These are phyloP conservation scores for Microcebus jonahi DNA, from an alignment of 2,113 vertebrate genomes.

Conservation along the genomic window DNA sequence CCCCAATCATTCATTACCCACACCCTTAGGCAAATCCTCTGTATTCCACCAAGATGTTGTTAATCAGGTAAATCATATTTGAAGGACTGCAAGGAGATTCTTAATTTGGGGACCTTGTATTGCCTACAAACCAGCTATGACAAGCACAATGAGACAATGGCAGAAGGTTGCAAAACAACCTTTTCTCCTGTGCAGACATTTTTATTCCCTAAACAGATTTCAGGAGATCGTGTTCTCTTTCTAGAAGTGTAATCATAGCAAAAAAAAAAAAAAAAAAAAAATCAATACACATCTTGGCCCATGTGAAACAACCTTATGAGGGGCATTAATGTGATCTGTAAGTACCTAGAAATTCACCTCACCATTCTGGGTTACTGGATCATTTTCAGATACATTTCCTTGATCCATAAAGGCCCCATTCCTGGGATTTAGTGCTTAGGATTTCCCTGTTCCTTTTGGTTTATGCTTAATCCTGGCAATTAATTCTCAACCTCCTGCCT, in stretches of 20 bases:
- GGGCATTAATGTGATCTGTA: slow-evolving; percentile 17
- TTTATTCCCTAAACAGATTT: slow-evolving; percentile 16
- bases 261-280: background rate
- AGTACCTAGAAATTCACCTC: background rate
- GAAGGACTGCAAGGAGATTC: background rate
- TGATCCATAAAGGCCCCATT: background rate
- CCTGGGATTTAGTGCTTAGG: slow-evolving; percentile 21
- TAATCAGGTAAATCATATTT: background rate
- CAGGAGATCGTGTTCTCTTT: slow-evolving; percentile 65
- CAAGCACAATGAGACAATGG: background rate
- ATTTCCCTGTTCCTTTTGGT: background rate
- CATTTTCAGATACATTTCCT: background rate
- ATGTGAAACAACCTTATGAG: slow-evolving; percentile 40
- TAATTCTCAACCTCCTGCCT: slow-evolving; percentile 43
- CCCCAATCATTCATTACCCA: background rate
- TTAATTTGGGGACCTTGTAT: background rate
- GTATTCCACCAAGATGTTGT: background rate
- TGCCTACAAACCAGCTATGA: background rate
- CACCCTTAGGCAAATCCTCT: background rate
- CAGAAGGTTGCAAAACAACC: background rate
- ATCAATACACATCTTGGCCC: slow-evolving; percentile 56
- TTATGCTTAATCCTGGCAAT: slow-evolving; percentile 48
- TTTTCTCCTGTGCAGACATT: background rate
- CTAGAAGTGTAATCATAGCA: slow-evolving; percentile 59
- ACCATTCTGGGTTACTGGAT: background rate